Percentiles rank a stretch among this genome's conserved stretches.
Evolutionary conservation across 2,113 vertebrate genomes (phyloP).

Genomic region (Nymphicus hollandicus): DNA sequence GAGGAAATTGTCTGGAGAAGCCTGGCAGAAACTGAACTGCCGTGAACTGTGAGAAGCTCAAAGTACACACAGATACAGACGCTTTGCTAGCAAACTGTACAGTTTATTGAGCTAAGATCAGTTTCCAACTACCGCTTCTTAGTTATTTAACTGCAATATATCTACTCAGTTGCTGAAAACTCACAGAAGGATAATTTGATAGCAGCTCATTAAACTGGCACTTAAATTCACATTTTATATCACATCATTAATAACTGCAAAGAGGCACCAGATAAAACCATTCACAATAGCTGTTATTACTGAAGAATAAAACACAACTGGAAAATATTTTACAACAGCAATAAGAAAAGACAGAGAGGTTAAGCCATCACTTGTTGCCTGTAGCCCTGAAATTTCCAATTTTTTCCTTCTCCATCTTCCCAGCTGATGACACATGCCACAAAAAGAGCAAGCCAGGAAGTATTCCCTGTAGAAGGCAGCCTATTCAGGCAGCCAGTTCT

Average conservation of each 20-base stretch:
- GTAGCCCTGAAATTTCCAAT: not conserved
- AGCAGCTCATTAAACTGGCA: not conserved
- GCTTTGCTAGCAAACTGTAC: not conserved
- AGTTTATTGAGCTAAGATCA: not conserved
- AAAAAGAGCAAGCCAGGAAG: not conserved
- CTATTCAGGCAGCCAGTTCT: not conserved
- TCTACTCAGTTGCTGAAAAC: not conserved
- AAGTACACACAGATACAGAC: not conserved
- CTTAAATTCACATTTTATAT: not conserved
- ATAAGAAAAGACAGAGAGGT: not conserved
- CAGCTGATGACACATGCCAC: not conserved
- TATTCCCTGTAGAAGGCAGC: not conserved
- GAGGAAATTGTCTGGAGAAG: not conserved
- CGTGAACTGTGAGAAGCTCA: not conserved
- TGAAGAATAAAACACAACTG: not conserved
- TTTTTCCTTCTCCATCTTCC: not conserved
- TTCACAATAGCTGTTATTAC: not conserved
- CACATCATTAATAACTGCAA: not conserved
- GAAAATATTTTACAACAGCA: not conserved
- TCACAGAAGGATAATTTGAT: constrained; percentile 4
- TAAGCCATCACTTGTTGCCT: not conserved
- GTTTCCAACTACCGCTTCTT: not conserved
- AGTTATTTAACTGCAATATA: not conserved
- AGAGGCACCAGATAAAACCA: not conserved
- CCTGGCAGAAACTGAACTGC: not conserved